Evolutionary conservation across 2,113 vertebrate species (phyloP), one percentile per base, ranked within the genome.

Genomic region (Leptosomus discolor): DNA sequence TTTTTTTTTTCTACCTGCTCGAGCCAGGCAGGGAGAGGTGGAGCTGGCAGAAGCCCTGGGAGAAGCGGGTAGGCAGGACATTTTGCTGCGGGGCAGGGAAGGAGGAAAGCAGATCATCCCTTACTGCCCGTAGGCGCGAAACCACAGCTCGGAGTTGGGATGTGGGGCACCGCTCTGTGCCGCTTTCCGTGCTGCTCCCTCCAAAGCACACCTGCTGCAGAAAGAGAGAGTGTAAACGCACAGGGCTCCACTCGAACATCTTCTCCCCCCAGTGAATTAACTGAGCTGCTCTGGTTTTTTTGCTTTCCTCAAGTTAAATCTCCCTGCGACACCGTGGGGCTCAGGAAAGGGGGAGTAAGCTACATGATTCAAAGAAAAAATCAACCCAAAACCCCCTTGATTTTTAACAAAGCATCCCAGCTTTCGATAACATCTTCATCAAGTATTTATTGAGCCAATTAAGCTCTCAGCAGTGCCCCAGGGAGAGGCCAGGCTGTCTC

Each of bases 401-500:
- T 88, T 95, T 88, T 77, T 57, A 80, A 85, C 90, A 79, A 96
- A 92, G 82, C 85, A 77, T 80, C 90, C n/a, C 46, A 0, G 78
- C 74, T 88, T 88, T 94, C 6, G 88, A 88, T 92, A 97, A 94
- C 75, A 83, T 93, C 96, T 96, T 85, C 94, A 82, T 63, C 88
- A 84, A 97, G 96, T 77, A 88, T 95, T 97, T 95, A 90, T 92
- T 88, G 94, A 97, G 90, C 95, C 96, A 97, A 90, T 94, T 90
- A 97, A 97, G 85, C 78, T 93, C 96, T 90, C 90, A 80, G 92
- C 75, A 5, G 85, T 83, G 85, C 96, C 90, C 90, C 85, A 83
- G 93, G 93, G 96, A 94, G 95, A 97, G 85, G 95, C 88, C 85
- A 87, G 90, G 90, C 92, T 92, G 94, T 8, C 81, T 85, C 69